Percentiles rank a stretch among this genome's conserved stretches.
These are phyloP conservation scores for Cricetomys ansorgei DNA, from an alignment of 2,113 vertebrate genomes.

Conservation along the genomic window DNA sequence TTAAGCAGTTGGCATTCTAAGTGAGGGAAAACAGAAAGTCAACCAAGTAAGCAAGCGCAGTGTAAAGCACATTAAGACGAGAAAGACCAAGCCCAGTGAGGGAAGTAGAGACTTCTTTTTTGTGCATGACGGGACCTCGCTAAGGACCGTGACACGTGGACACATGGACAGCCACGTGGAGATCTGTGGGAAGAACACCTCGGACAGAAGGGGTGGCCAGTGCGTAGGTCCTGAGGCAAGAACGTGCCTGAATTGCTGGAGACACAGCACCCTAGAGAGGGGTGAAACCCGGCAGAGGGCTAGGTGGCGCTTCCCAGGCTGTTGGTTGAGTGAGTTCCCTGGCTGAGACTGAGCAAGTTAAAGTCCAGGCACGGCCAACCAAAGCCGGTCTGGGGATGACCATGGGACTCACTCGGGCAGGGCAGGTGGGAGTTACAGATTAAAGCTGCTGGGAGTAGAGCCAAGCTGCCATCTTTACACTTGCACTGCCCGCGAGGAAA, in stretches of 20 bases:
- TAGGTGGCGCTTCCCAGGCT: not conserved
- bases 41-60: not conserved
- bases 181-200: not conserved
- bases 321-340: not conserved
- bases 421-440: not conserved
- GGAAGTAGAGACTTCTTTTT: not conserved
- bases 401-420: not conserved
- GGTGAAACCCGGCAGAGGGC: not conserved
- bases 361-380: not conserved
- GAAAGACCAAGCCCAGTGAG: not conserved
- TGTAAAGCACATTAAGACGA: not conserved
- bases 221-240: not conserved
- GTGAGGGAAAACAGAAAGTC: not conserved
- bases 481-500: conserved; percentile 23
- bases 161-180: not conserved
- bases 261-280: not conserved
- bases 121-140: not conserved
- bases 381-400: not conserved
- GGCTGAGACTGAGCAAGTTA: not conserved
- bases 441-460: not conserved
- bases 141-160: not conserved
- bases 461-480: not conserved
- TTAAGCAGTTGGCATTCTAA: not conserved
- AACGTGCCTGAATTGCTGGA: not conserved
- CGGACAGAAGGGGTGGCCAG: not conserved